A percentile compares a stretch with the other conserved stretches of the same genome.
These are phyloP conservation scores for Drosophila nigricruria DNA, from an alignment of 2,888 invertebrate species.

Conservation along the genomic window DNA sequence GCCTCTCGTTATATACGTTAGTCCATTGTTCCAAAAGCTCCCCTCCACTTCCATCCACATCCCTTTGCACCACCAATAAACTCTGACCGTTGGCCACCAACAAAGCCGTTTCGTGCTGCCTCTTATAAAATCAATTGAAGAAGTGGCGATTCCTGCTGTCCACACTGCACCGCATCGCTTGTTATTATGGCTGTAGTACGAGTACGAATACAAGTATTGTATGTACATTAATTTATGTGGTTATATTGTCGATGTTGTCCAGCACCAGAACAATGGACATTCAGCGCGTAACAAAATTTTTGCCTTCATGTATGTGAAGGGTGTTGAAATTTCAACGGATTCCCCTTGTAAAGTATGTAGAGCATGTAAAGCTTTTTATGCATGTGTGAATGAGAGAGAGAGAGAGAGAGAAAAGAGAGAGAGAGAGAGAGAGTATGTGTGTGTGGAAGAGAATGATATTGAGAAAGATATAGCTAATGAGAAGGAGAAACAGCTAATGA, in stretches of 20 bases:
- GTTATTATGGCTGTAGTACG: conserved; percentile 49
- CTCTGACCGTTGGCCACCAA: conserved; percentile 63
- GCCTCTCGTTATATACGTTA: conserved; percentile 53
- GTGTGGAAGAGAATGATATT: neutral
- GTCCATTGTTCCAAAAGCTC: conserved; percentile 67
- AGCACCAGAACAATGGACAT: conserved; percentile 63
- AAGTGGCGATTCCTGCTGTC: conserved; percentile 76
- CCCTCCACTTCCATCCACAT: conserved; percentile 3
- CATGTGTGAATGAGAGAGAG: neutral
- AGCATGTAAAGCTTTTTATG: neutral
- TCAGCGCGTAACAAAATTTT: conserved; percentile 40
- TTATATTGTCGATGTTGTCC: conserved; percentile 44
- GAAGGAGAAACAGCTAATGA: neutral
- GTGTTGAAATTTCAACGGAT: conserved; percentile 58
- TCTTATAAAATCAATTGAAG: conserved; percentile 64
- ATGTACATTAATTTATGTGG: conserved; percentile 73
- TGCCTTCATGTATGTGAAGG: conserved; percentile 19
- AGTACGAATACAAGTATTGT: conserved; percentile 42
- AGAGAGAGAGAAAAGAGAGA: neutral
- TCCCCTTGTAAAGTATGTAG: conserved; percentile 14
- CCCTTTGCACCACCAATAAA: conserved; percentile 11
- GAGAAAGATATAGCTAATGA: neutral
- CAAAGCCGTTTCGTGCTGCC: conserved; percentile 55
- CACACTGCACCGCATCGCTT: conserved; percentile 55
- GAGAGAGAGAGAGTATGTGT: neutral